These are phyloP conservation scores for Schrankia costaestrigalis DNA, from an alignment of 2,888 invertebrate species.

Conservation along the genomic window DNA sequence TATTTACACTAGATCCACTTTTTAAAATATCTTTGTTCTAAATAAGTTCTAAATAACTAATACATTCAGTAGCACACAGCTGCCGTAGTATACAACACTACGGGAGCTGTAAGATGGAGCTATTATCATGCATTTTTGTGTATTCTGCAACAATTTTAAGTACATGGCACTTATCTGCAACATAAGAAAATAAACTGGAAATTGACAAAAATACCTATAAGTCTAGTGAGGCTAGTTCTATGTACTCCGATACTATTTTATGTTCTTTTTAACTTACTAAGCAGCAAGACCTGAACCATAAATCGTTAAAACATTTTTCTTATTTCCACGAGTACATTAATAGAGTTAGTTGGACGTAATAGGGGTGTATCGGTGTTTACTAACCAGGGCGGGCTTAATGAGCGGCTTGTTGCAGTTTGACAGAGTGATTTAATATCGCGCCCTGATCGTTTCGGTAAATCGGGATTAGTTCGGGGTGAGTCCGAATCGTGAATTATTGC, in stretches of 20 bases:
- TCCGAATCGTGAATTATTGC: conserved; percentile 65
- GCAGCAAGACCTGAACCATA: too few relatives aligned
- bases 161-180: too few relatives aligned
- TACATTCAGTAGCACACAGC: conserved; percentile 11
- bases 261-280: too few relatives aligned
- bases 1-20: too few relatives aligned
- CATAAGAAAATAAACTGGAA: too few relatives aligned
- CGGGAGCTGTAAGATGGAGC: too few relatives aligned
- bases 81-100: too few relatives aligned
- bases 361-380: conserved; percentile 59
- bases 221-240: too few relatives aligned
- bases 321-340: conserved; percentile 39
- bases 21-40: conserved; percentile 19
- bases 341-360: conserved; percentile 55
- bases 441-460: conserved; percentile 71
- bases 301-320: conserved; percentile 22
- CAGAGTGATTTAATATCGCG: conserved; percentile 74
- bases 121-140: too few relatives aligned
- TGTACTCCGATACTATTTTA: too few relatives aligned
- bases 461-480: conserved; percentile 66
- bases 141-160: too few relatives aligned
- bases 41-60: conserved; percentile 16
- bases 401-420: conserved; percentile 73
- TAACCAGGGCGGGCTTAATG: conserved; percentile 63
- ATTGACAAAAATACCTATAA: too few relatives aligned